A percentile compares a stretch with the other conserved stretches of the same genome.
phyloP scores from a whole-genome alignment of 2,113 vertebrate genomes.

The Ammodramus savannarum region DNA sequence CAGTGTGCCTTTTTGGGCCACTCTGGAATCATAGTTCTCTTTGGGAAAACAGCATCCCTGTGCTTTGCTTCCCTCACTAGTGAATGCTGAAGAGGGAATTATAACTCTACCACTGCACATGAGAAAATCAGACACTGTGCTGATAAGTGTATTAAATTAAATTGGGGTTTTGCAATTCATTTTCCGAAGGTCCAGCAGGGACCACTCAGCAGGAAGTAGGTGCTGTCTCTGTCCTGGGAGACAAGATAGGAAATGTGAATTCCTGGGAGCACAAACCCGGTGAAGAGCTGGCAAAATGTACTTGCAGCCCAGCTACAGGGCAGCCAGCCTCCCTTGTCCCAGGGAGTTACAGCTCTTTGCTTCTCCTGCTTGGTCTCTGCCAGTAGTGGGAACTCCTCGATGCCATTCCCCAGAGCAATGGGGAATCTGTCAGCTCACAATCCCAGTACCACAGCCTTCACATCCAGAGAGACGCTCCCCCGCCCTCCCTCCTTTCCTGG shows the following conservation, averaged over 20 bases:
- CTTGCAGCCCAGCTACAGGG: not conserved
- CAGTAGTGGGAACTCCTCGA: not conserved
- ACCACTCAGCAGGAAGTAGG: not conserved
- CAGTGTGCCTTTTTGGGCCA: not conserved
- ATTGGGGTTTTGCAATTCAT: not conserved
- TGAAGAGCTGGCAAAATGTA: not conserved
- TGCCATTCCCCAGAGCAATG: not conserved
- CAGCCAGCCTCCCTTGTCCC: not conserved
- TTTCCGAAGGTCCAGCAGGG: not conserved
- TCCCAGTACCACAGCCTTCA: not conserved
- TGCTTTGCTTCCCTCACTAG: not conserved
- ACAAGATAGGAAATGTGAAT: not conserved
- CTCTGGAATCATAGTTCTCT: not conserved
- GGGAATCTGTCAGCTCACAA: constrained; percentile 24
- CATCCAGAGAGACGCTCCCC: not conserved
- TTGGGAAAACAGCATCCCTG: not conserved
- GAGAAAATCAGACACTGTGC: not conserved
- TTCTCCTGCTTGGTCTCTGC: not conserved
- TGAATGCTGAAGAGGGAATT: not conserved
- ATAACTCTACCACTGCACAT: not conserved
- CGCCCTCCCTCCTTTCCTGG: not conserved
- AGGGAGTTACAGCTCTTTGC: not conserved
- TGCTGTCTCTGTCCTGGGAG: not conserved
- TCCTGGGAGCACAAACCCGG: not conserved
- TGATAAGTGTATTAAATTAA: not conserved